phyloP scores from a whole-genome alignment of 2,113 vertebrate genomes.

The Pyxicephalus adspersus region DNA sequence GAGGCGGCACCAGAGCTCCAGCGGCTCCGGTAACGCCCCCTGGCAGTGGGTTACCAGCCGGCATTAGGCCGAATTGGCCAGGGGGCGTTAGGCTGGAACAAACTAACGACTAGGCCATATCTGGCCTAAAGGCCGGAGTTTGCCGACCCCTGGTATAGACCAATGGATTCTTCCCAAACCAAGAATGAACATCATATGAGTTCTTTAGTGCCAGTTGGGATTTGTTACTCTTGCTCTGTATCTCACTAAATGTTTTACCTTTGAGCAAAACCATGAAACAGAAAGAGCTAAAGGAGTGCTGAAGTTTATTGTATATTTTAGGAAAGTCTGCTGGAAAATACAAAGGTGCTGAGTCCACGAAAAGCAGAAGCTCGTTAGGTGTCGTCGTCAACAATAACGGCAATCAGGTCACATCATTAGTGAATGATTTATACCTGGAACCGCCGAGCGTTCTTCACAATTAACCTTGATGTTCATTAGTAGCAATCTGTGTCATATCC shows the following conservation, averaged over 20 bases:
- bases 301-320: not conserved
- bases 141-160: no score
- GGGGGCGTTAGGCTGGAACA: no score
- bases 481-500: not conserved
- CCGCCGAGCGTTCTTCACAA: slow-evolving; percentile 25
- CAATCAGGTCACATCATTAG: slow-evolving; percentile 48
- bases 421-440: slow-evolving; percentile 45
- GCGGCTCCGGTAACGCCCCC: no score
- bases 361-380: slow-evolving; percentile 8
- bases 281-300: not conserved
- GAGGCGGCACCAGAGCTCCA: no score
- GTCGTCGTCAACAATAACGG: slow-evolving; percentile 13
- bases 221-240: not conserved
- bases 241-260: not conserved
- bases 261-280: not conserved
- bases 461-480: slow-evolving; percentile 50
- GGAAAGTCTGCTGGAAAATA: not conserved
- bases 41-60: no score
- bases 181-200: no score
- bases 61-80: no score
- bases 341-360: slow-evolving; percentile 31
- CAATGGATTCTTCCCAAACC: no score
- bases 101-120: no score
- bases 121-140: no score
- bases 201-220: no score